Base-by-base conservation (phyloP, 2,113 vertebrate genomes). In the Notiomystis cincta region DNA sequence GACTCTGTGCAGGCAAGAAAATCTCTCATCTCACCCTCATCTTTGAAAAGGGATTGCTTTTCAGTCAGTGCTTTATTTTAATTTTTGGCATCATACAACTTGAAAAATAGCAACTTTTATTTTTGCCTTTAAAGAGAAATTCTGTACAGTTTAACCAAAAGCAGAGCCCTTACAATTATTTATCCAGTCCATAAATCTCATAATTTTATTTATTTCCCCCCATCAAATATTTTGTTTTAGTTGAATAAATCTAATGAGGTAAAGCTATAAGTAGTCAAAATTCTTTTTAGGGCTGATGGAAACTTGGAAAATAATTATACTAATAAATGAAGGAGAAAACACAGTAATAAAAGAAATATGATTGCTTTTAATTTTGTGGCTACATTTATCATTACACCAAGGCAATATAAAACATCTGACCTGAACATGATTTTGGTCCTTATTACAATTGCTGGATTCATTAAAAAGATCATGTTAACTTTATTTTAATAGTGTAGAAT, bases 1-100 rank as follows among this genome's bases (percentile, higher is more conserved):
- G 61, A 81, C 4, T 11, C 57, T 2, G 1, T 0, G 1, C 51
- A 51, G 51, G 42, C 0, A 13, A 54, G 33, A 37, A 75, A 61
- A 79, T 48, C 4, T 0, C 51, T 84, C 33, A 33, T 66, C 51
- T 57, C 51, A 14, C 12, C 48, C 25, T 69, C 28, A 8, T 60
- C 31, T 77, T 67, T 50, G 60, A 58, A 67, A 76, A 88, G 42
- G 19, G 60, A 66, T 33, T 72, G 5, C 23, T 30, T n/a, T n/a
- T n/a, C n/a, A 40, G 21, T 21, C 33, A 37, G 13, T 35, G 45
- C 6, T 15, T 21, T 27, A n/a, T n/a, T 56, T 70, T 56, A 22
- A 22, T 57, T 79, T 82, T 62, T 4, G n/a, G 23, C 6, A 10
- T 37, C 33, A 10, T 54, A 40, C 23, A 57, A 19, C 22, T 50